phyloP scores from a whole-genome alignment of 2,113 vertebrate species.

The Apistogramma diplotaenia region DNA sequence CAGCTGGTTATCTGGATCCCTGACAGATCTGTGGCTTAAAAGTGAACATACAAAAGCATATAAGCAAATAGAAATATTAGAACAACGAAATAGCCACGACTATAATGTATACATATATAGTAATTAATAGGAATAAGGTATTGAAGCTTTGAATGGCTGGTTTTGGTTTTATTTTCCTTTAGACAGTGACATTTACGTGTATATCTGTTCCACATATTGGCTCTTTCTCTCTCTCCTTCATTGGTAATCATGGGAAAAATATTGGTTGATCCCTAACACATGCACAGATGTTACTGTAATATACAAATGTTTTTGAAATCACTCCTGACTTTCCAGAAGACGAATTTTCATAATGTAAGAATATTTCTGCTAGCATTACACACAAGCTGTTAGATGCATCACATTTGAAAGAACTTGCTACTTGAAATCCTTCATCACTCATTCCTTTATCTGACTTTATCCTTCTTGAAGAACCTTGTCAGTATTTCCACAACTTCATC shows the following conservation, averaged over 20 bases:
- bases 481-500: neutral
- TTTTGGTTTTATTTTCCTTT: neutral
- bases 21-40: neutral
- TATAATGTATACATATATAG: neutral
- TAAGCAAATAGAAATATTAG: neutral
- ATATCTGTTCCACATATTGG: neutral
- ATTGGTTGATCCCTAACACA: neutral
- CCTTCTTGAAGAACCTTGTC: neutral
- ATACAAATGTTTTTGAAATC: neutral
- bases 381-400: neutral
- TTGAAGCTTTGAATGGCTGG: neutral
- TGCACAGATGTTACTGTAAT: neutral
- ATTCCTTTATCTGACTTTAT: neutral
- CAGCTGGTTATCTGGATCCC: neutral
- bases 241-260: no score
- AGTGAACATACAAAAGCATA: neutral
- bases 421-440: neutral
- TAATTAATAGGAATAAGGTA: neutral
- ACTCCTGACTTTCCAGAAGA: neutral
- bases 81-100: no score
- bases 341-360: neutral
- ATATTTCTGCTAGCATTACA: neutral
- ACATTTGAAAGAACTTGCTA: neutral
- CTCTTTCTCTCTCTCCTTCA: no score
- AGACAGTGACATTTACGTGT: neutral